Percentiles rank a stretch among this genome's conserved stretches.
These are phyloP conservation scores for Drosophila anceps DNA, from an alignment of 2,888 invertebrate species.

Conservation along the genomic window DNA sequence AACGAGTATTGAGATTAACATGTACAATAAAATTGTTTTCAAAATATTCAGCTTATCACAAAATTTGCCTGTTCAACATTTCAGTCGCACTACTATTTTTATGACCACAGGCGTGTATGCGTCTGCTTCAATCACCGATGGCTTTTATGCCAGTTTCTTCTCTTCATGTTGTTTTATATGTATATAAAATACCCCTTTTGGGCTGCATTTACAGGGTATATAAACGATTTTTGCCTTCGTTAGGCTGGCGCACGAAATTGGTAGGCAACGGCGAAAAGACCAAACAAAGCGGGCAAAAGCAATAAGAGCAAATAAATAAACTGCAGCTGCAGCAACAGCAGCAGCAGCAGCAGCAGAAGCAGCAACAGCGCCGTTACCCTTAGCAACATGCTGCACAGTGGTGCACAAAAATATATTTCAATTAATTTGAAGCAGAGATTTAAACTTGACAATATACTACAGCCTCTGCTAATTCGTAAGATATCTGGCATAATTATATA, in stretches of 20 bases:
- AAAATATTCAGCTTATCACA: too few relatives aligned
- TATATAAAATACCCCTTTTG: neutral
- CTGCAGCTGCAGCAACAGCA: slow-evolving; percentile 27
- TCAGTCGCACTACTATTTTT: too few relatives aligned
- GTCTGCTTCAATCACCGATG: neutral
- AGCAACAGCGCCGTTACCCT: neutral
- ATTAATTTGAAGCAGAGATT: neutral
- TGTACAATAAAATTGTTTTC: too few relatives aligned
- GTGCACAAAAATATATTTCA: neutral
- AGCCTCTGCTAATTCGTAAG: too few relatives aligned
- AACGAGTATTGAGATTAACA: too few relatives aligned
- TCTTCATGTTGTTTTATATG: neutral
- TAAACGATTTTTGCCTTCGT: slow-evolving; percentile 16
- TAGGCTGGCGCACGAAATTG: slow-evolving; percentile 40
- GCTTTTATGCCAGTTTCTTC: neutral
- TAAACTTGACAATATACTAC: neutral
- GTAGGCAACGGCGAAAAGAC: slow-evolving; percentile 36
- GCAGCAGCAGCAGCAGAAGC: slow-evolving; percentile 8
- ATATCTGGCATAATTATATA: neutral
- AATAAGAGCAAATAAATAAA: slow-evolving; percentile 43
- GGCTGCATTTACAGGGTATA: neutral
- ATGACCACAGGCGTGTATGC: too few relatives aligned
- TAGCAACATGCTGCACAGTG: slow-evolving; percentile 30
- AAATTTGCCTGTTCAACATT: too few relatives aligned
- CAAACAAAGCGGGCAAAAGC: slow-evolving; percentile 34